Evolutionary conservation across 2,888 invertebrate species (phyloP).

Genomic region (Drosophila paramelanica): DNA sequence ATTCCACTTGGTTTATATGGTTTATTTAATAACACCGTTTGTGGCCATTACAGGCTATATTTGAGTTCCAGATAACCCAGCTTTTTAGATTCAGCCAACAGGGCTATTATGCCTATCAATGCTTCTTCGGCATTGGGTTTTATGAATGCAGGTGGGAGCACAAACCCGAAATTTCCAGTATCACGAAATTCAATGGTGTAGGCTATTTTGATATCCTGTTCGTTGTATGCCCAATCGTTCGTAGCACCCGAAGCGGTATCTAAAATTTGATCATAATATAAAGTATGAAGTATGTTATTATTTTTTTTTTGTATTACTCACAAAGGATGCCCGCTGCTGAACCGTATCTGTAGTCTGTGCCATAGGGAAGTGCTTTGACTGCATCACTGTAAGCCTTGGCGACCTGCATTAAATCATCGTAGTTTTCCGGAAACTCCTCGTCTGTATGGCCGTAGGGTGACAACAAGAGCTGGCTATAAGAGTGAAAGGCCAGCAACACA

Average conservation of each 20-base stretch:
- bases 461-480: slow-evolving; percentile 87
- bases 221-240: slow-evolving; percentile 86
- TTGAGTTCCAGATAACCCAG: slow-evolving; percentile 65
- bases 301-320: slow-evolving; percentile 69
- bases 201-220: slow-evolving; percentile 85
- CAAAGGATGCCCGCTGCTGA: slow-evolving; percentile 86
- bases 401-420: slow-evolving; percentile 84
- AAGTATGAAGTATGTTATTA: too few species aligned
- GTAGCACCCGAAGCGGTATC: slow-evolving; percentile 83
- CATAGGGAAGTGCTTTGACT: slow-evolving; percentile 84
- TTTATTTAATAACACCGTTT: too few species aligned
- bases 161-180: slow-evolving; percentile 88
- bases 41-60: slow-evolving; percentile 30
- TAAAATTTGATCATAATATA: slow-evolving; percentile 37
- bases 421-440: slow-evolving; percentile 84
- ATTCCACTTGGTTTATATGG: too few species aligned
- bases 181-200: slow-evolving; percentile 87
- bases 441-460: slow-evolving; percentile 87
- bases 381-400: slow-evolving; percentile 86
- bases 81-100: slow-evolving; percentile 83
- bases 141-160: slow-evolving; percentile 88
- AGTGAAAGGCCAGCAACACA: slow-evolving; percentile 87
- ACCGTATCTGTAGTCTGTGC: slow-evolving; percentile 86
- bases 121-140: slow-evolving; percentile 87
- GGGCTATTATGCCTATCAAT: slow-evolving; percentile 85